Conservation (phyloP, 2,888 invertebrate species). For the Allygus modestus region DNA sequence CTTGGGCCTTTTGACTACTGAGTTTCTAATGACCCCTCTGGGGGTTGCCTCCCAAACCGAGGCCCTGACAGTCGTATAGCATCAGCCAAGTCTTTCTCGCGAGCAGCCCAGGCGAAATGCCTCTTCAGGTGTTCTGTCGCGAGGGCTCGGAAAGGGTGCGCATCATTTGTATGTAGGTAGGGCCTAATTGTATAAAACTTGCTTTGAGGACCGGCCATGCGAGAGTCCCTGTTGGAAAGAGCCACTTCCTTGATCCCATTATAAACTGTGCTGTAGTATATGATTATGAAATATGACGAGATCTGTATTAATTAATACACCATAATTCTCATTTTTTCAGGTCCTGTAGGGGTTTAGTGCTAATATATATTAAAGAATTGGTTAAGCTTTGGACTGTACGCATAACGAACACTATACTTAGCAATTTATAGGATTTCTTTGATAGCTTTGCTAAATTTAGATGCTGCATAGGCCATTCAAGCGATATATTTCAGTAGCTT, state of each 20-base stretch:
- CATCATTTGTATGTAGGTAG: neutral
- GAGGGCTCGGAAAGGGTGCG: neutral
- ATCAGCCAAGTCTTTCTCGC: neutral
- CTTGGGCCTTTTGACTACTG: neutral
- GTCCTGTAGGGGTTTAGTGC: too few relatives aligned
- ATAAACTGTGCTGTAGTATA: neutral
- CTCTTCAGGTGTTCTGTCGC: constrained; percentile 2
- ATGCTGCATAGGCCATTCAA: too few relatives aligned
- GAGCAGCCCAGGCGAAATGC: neutral
- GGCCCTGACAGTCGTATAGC: neutral
- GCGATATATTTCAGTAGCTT: neutral
- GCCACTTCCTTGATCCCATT: neutral
- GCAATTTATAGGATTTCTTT: too few relatives aligned
- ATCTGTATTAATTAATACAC: too few relatives aligned
- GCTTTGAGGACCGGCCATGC: neutral
- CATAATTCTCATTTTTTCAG: too few relatives aligned
- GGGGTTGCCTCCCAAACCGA: neutral
- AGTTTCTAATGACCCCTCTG: neutral
- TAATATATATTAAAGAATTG: too few relatives aligned
- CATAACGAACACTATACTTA: too few relatives aligned
- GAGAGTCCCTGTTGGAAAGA: neutral
- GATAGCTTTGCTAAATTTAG: too few relatives aligned
- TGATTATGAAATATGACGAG: neutral
- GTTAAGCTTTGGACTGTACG: too few relatives aligned
- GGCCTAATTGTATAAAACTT: neutral